These are phyloP conservation scores for Protonemura montana DNA, from an alignment of 2,888 invertebrate genomes.

Conservation along the genomic window DNA sequence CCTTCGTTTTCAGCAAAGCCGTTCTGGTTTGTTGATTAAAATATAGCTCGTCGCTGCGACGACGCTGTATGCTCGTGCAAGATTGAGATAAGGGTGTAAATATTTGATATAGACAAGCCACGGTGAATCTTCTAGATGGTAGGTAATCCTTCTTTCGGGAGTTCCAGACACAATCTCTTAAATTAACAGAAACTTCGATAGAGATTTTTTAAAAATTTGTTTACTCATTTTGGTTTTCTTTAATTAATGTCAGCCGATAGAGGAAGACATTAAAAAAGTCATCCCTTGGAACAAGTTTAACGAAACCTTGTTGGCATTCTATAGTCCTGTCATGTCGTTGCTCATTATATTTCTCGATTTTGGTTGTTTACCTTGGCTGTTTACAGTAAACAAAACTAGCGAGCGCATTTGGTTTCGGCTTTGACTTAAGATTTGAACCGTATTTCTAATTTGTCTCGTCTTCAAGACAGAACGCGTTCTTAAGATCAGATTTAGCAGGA, in stretches of 20 bases:
- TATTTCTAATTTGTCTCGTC: no score
- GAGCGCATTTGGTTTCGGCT: neutral
- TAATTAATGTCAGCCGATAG: no score
- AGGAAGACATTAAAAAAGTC: neutral
- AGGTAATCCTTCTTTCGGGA: neutral
- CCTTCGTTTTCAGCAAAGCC: neutral
- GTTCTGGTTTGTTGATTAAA: neutral
- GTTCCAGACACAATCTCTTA: neutral
- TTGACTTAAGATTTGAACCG: no score
- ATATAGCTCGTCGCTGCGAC: neutral
- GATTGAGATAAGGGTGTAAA: slow-evolving; percentile 12
- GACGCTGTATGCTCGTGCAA: neutral
- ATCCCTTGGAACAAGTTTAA: neutral
- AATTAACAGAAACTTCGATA: neutral
- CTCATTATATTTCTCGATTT: neutral
- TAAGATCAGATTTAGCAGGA: neutral
- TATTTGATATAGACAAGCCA: neutral
- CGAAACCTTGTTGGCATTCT: neutral
- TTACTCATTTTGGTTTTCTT: no score
- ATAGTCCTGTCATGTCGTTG: neutral
- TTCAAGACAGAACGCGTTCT: neutral
- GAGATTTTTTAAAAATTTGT: neutral
- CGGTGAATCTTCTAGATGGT: neutral
- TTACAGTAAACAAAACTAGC: neutral
- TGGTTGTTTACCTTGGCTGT: neutral